A percentile compares a stretch with the other conserved stretches of the same genome.
Conservation (phyloP, 2,113 vertebrate genomes). For the Syngnathus typhle region DNA sequence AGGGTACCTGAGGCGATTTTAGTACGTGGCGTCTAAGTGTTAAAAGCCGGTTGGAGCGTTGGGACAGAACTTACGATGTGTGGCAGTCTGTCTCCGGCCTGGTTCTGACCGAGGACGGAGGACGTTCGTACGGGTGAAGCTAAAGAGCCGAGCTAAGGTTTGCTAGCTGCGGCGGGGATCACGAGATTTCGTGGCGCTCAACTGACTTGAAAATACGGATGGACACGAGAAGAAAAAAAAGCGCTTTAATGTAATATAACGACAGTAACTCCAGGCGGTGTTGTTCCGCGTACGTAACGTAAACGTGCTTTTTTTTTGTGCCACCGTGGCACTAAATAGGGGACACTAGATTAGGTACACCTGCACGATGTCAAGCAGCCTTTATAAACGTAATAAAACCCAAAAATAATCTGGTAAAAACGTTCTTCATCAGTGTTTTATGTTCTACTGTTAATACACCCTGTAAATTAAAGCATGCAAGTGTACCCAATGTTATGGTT, state of each 20-base stretch:
- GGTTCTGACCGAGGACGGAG: constrained; percentile 2
- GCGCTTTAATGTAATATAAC: not conserved
- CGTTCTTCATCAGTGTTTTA: not conserved
- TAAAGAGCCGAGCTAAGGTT: constrained; percentile 3
- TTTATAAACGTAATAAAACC: not conserved
- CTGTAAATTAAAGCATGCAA: not conserved
- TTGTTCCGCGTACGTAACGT: not conserved
- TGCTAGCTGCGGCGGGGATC: constrained; percentile 1
- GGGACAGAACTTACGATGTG: not conserved
- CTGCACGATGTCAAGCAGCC: not conserved
- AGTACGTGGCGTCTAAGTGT: constrained; percentile 2
- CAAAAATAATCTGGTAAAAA: not conserved
- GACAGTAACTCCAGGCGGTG: not conserved
- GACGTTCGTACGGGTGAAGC: not conserved
- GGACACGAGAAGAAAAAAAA: not conserved
- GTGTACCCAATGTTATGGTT: not conserved
- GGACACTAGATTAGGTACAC: constrained; percentile 2
- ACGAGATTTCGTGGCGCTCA: not conserved
- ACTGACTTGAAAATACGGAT: not conserved
- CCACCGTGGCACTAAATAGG: not conserved
- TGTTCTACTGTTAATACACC: not conserved
- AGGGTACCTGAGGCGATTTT: constrained; percentile 18
- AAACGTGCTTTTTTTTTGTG: not conserved
- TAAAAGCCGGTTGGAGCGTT: not conserved
- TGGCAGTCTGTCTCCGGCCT: constrained; percentile 1